These are phyloP conservation scores for Ceratina calcarata DNA, from an alignment of 1,140 invertebrate species.

Conservation along the genomic window DNA sequence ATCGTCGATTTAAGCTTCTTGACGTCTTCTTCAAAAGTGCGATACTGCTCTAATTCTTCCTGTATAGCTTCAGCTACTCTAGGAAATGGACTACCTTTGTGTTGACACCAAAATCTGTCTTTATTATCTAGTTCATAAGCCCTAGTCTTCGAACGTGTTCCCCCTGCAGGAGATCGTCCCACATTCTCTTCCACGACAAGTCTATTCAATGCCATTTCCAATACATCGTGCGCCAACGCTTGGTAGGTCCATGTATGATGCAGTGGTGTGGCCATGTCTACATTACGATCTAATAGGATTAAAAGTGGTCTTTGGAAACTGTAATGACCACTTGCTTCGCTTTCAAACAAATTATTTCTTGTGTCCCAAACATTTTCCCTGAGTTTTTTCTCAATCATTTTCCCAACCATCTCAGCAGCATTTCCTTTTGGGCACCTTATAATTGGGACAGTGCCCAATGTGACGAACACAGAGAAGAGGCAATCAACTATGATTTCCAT, in stretches of 20 bases:
- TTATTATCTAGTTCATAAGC: constrained; percentile 94
- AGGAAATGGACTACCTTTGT: constrained; percentile 98
- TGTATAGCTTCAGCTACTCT: constrained; percentile 99
- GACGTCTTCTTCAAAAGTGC: constrained; percentile 96
- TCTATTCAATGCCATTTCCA: constrained; percentile 94
- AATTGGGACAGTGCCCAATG: constrained; percentile 95
- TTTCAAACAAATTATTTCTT: constrained; percentile 96
- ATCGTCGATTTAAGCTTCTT: constrained; percentile 96
- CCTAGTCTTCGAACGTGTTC: constrained; percentile 87
- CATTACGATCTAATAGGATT: constrained; percentile 95
- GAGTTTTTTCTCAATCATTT: constrained; percentile 98
- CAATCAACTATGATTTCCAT: constrained; percentile 98
- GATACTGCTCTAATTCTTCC: constrained; percentile 97
- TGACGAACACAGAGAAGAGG: constrained; percentile 98
- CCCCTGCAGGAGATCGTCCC: constrained; percentile 81
- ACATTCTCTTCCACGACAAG: constrained; percentile 89
- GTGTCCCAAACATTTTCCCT: constrained; percentile 98
- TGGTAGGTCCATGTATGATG: constrained; percentile 99
- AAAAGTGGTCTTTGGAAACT: constrained; percentile 96
- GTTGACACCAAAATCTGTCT: constrained; percentile 95
- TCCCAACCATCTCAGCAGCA: constrained; percentile 98
- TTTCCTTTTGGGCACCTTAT: constrained; percentile 97
- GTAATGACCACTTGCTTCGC: constrained; percentile 88
- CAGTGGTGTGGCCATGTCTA: constrained; percentile 98
- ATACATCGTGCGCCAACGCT: constrained; percentile 96